These are phyloP conservation scores for Microctenopoma lineatum DNA, from an alignment of 2,797 vertebrate species.

Conservation along the genomic window DNA sequence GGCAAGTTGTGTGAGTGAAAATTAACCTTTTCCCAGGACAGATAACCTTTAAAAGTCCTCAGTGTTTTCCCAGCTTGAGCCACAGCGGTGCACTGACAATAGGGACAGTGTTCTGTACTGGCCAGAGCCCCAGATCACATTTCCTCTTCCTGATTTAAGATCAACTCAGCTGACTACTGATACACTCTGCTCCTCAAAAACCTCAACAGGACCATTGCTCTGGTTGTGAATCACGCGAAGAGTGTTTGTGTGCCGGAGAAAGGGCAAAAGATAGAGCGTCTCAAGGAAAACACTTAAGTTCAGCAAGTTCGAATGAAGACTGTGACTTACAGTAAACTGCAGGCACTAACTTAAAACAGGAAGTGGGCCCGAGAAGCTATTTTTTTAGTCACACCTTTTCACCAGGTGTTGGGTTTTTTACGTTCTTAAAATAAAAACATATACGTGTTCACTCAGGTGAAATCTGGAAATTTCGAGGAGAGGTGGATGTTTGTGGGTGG, in stretches of 20 bases:
- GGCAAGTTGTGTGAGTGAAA: conserved; percentile 54
- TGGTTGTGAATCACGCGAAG: conserved; percentile 34
- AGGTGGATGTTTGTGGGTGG: conserved; percentile 23
- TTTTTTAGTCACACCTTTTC: conserved; percentile 45
- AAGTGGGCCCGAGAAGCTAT: conserved; percentile 48
- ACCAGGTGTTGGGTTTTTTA: conserved; percentile 15
- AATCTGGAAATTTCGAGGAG: conserved; percentile 22
- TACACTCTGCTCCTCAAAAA: conserved; percentile 65
- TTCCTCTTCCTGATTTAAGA: conserved; percentile 83
- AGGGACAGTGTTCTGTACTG: conserved; percentile 73
- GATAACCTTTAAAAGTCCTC: conserved; percentile 80
- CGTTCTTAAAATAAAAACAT: background rate
- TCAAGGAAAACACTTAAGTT: conserved; percentile 28
- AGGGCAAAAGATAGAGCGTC: conserved; percentile 7
- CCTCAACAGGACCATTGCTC: conserved; percentile 39
- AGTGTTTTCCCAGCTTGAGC: conserved; percentile 71
- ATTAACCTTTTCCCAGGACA: conserved; percentile 70
- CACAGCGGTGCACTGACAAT: conserved; percentile 72
- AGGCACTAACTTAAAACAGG: conserved; percentile 27
- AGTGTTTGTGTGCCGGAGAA: conserved; percentile 19
- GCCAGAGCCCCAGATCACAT: conserved; percentile 74
- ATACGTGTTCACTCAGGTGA: conserved; percentile 16
- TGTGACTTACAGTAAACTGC: background rate
- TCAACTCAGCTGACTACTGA: conserved; percentile 79
- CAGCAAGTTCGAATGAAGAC: conserved; percentile 20